Evolutionary conservation across 2,113 vertebrate genomes (phyloP).

Genomic region (Jacana jacana): DNA sequence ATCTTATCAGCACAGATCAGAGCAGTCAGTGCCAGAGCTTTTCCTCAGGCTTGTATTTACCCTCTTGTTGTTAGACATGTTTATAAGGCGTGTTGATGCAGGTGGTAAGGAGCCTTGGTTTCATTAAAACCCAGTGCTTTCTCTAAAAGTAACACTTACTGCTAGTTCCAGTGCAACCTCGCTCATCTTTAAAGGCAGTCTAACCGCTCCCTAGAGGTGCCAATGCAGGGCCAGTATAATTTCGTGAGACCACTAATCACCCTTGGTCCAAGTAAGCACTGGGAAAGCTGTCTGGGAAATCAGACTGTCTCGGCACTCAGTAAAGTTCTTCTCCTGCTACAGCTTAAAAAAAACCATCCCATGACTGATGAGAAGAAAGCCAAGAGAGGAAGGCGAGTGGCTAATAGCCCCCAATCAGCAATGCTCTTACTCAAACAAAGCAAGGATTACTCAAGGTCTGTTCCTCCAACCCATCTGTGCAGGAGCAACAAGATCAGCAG

Average conservation of each 20-base stretch:
- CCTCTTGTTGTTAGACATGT: background rate
- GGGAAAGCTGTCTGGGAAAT: background rate
- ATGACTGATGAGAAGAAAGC: background rate
- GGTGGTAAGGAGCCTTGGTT: background rate
- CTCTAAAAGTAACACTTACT: background rate
- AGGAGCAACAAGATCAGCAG: background rate
- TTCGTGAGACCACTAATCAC: background rate
- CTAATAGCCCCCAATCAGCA: background rate
- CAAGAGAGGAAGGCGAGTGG: background rate
- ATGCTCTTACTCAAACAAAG: background rate
- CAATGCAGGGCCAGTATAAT: background rate
- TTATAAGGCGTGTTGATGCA: background rate
- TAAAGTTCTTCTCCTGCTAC: background rate
- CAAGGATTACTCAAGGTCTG: background rate
- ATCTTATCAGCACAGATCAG: background rate
- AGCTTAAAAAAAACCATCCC: background rate
- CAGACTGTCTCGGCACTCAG: background rate
- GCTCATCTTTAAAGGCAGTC: background rate
- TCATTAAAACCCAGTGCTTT: background rate
- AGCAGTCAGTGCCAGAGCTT: background rate
- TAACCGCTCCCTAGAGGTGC: background rate
- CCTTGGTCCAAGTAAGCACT: background rate
- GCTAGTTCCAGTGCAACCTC: background rate
- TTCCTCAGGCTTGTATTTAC: background rate
- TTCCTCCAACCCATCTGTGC: accelerated